These are phyloP conservation scores for Grapholita molesta DNA, from an alignment of 1,140 invertebrate species.

Conservation along the genomic window DNA sequence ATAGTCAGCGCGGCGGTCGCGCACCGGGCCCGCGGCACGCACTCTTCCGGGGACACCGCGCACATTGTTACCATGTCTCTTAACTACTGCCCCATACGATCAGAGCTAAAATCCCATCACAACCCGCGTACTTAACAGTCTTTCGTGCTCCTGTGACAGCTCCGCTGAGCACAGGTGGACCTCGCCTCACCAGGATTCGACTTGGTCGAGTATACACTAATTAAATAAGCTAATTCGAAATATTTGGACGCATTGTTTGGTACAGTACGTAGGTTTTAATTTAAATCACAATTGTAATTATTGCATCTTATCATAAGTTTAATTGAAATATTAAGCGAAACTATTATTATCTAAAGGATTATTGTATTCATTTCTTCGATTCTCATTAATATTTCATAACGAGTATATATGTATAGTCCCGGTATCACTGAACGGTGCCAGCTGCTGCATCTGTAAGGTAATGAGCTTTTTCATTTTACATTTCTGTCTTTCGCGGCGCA, in stretches of 20 bases:
- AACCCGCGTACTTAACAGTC: slow-evolving; percentile 23
- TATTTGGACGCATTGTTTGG: slow-evolving; percentile 72
- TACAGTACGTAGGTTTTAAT: slow-evolving; percentile 47
- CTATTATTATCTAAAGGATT: slow-evolving; percentile 21
- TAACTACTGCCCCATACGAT: not conserved
- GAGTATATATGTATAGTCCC: slow-evolving; percentile 24
- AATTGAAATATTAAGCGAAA: slow-evolving; percentile 34
- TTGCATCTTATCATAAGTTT: slow-evolving; percentile 71
- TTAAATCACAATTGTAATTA: slow-evolving; percentile 70
- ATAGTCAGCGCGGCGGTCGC: slow-evolving; percentile 20
- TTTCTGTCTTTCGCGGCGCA: not conserved
- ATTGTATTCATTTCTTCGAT: slow-evolving; percentile 17
- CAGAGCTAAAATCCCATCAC: slow-evolving; percentile 28
- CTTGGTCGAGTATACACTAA: slow-evolving; percentile 24
- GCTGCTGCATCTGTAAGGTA: slow-evolving; percentile 24
- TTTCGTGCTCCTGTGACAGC: slow-evolving; percentile 19
- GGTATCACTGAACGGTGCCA: not conserved
- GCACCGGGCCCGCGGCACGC: slow-evolving; percentile 16
- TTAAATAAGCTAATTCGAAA: slow-evolving; percentile 59
- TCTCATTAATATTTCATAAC: slow-evolving; percentile 20
- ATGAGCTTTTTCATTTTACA: not conserved
- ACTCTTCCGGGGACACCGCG: slow-evolving; percentile 21
- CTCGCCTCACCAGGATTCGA: slow-evolving; percentile 25
- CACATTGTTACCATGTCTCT: slow-evolving; percentile 29
- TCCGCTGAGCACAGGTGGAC: slow-evolving; percentile 25